Percentiles rank a stretch among this genome's conserved stretches.
Evolutionary conservation across 2,113 vertebrate species (phyloP).

Genomic region (Castor canadensis): DNA sequence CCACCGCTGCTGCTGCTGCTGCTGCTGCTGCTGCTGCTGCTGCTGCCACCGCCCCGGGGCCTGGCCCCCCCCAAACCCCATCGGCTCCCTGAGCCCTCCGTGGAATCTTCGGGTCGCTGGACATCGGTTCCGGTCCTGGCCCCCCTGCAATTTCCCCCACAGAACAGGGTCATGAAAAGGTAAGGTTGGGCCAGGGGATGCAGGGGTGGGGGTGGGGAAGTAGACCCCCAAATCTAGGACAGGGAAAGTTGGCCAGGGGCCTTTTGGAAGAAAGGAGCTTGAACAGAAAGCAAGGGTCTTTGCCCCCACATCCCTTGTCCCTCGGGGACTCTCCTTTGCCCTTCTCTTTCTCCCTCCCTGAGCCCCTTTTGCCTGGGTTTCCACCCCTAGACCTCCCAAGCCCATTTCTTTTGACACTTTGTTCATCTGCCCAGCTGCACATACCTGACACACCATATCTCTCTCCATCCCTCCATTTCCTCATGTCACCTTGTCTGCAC

Average conservation of each 20-base stretch:
- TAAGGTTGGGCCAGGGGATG: slow-evolving; percentile 55
- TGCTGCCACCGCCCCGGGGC: slow-evolving; percentile 25
- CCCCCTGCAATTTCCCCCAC: slow-evolving; percentile 35
- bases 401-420: background rate
- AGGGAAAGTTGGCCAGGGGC: slow-evolving; percentile 55
- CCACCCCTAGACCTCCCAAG: background rate
- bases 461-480: background rate
- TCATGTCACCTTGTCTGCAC: slow-evolving; percentile 9
- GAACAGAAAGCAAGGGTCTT: background rate
- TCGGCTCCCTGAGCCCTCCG: slow-evolving; percentile 34
- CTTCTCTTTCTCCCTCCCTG: background rate
- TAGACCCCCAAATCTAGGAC: slow-evolving; percentile 43
- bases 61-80: slow-evolving; percentile 31
- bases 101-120: slow-evolving; percentile 57
- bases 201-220: background rate
- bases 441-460: background rate
- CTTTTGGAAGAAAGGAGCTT: background rate
- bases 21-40: background rate
- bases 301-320: background rate
- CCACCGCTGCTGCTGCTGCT: background rate
- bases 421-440: slow-evolving; percentile 3
- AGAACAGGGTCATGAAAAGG: slow-evolving; percentile 80
- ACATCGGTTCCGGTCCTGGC: slow-evolving; percentile 66
- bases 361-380: background rate
- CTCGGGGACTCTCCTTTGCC: background rate